Conservation (phyloP, 2,888 invertebrate species). For the Drosophila engyochracea region DNA sequence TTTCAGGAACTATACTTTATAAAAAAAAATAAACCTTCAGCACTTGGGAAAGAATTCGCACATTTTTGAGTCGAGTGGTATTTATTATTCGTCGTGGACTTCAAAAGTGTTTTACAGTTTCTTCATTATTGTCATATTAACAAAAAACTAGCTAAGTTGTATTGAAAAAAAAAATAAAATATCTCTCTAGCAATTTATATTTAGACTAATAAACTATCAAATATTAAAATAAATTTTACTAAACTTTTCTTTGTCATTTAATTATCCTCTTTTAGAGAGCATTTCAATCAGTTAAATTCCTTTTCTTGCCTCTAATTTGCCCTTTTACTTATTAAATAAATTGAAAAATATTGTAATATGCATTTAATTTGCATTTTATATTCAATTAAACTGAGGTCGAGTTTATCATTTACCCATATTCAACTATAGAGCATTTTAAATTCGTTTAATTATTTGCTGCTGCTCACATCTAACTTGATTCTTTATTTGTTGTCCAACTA, state of each 20-base stretch:
- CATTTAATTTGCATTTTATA: not conserved
- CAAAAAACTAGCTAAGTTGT: too few relatives aligned
- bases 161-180: too few relatives aligned
- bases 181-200: too few relatives aligned
- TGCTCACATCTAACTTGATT: slow-evolving; percentile 1
- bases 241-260: too few relatives aligned
- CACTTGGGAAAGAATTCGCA: not conserved
- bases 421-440: slow-evolving; percentile 22
- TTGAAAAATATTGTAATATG: not conserved
- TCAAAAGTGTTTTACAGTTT: not conserved
- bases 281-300: too few relatives aligned
- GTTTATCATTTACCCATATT: too few relatives aligned
- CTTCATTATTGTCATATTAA: not conserved
- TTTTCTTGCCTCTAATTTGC: too few relatives aligned
- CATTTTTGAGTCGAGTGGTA: too few relatives aligned
- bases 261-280: too few relatives aligned
- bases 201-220: not conserved
- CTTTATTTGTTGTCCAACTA: slow-evolving; percentile 38
- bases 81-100: not conserved
- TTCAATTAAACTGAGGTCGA: not conserved
- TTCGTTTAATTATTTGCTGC: slow-evolving; percentile 12
- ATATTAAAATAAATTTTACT: not conserved
- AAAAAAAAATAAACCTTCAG: not conserved
- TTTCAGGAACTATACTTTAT: not conserved
- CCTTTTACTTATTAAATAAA: not conserved